Conservation (phyloP, 2,113 vertebrate species). For the Circaetus gallicus region DNA sequence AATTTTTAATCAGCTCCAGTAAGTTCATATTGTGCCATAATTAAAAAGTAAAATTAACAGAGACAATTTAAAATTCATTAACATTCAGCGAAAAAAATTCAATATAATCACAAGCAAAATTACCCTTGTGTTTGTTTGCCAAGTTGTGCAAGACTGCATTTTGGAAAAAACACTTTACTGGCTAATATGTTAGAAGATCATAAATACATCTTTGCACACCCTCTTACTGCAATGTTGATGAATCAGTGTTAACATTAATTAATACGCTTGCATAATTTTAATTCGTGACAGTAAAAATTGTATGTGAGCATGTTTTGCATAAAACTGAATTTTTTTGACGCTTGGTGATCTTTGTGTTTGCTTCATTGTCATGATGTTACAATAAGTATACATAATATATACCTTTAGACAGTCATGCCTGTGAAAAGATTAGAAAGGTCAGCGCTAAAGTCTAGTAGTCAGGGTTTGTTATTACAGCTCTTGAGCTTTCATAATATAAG, state of each 20-base stretch:
- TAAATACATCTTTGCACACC: not conserved
- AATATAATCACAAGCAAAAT: not conserved
- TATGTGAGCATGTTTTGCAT: not conserved
- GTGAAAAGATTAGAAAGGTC: too few relatives aligned
- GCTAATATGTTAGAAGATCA: not conserved
- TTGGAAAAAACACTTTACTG: not conserved
- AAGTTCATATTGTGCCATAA: not conserved
- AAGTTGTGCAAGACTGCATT: not conserved
- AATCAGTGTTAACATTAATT: not conserved
- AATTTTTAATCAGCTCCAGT: conserved; percentile 7
- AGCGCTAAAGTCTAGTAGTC: not conserved
- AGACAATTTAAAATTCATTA: conserved; percentile 38
- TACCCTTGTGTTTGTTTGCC: not conserved
- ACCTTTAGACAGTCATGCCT: not conserved
- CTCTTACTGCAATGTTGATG: not conserved
- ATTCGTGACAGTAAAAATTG: not conserved
- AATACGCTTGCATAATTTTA: not conserved
- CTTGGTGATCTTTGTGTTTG: not conserved
- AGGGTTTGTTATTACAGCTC: not conserved
- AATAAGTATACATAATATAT: not conserved
- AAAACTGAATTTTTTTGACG: not conserved
- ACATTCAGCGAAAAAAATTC: not conserved
- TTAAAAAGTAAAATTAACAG: conserved; percentile 29
- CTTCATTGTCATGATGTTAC: not conserved
- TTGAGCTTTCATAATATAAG: not conserved